phyloP scores from a whole-genome alignment of 92 coral and sea anemone species.

The Porites evermanni region DNA sequence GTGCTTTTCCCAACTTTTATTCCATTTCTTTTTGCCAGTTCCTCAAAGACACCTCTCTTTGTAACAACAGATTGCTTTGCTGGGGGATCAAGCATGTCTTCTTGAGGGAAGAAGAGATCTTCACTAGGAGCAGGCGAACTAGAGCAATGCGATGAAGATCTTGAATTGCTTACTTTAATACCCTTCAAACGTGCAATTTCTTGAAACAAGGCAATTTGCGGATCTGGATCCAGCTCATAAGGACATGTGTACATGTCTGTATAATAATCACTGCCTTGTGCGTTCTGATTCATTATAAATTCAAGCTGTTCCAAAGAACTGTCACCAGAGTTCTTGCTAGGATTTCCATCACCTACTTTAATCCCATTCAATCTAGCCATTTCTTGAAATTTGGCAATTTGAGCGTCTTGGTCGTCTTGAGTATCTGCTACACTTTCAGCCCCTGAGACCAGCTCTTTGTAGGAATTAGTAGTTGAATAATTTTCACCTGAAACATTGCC shows the following conservation, averaged over 20 bases:
- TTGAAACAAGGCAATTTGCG: constrained; percentile 42
- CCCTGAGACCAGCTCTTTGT: neutral
- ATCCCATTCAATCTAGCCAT: constrained; percentile 66
- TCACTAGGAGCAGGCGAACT: constrained; percentile 14
- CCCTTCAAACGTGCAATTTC: constrained; percentile 65
- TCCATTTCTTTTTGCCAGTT: constrained; percentile 69
- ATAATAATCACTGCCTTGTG: neutral
- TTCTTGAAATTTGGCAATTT: constrained; percentile 54
- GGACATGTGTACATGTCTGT: neutral
- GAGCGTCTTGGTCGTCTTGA: constrained; percentile 17
- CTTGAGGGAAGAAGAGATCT: neutral
- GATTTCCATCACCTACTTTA: constrained; percentile 20
- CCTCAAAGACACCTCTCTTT: constrained; percentile 52
- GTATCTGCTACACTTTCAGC: neutral
- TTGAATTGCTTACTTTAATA: constrained; percentile 50
- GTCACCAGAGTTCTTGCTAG: neutral
- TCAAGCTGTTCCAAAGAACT: neutral
- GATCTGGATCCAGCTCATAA: constrained; percentile 28
- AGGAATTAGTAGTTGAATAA: neutral
- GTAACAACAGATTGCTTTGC: neutral
- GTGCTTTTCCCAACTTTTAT: constrained; percentile 63
- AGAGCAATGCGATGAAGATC: constrained; percentile 11
- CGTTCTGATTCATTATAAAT: neutral
- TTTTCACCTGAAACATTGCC: neutral
- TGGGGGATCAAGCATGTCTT: neutral